phyloP scores from a whole-genome alignment of 2,113 vertebrate species.

The Gallinago media region DNA sequence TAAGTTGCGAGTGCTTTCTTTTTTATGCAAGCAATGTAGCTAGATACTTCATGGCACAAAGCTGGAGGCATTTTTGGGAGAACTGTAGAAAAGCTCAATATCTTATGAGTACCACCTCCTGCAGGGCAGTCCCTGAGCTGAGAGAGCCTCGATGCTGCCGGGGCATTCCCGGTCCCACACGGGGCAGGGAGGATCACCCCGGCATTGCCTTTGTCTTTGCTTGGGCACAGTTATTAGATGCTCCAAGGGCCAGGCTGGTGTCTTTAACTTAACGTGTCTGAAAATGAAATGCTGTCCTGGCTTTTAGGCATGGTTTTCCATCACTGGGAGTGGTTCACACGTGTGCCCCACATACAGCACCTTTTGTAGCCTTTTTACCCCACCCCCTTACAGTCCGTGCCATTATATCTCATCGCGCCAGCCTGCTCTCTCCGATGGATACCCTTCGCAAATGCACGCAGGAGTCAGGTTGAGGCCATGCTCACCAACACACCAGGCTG shows the following conservation, averaged over 20 bases:
- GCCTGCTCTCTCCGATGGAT: not conserved
- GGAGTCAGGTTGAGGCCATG: not conserved
- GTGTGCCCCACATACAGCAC: not conserved
- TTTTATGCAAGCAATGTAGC: not conserved
- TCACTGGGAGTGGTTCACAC: not conserved
- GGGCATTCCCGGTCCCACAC: not conserved
- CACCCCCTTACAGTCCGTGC: too few relatives aligned
- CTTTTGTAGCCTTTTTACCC: not conserved
- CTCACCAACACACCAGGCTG: not conserved
- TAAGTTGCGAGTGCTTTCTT: not conserved
- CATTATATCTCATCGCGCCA: too few relatives aligned
- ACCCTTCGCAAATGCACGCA: rapidly evolving
- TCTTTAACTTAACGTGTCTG: not conserved
- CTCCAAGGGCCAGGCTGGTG: not conserved
- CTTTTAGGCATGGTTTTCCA: not conserved
- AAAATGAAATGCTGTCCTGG: not conserved
- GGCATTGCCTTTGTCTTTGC: not conserved
- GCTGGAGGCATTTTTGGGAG: not conserved
- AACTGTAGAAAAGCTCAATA: not conserved
- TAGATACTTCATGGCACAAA: not conserved
- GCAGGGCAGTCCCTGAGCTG: not conserved
- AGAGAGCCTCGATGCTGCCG: rapidly evolving
- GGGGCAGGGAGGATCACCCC: not conserved
- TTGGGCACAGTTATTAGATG: not conserved
- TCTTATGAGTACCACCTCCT: not conserved